Evolutionary conservation across 1,140 invertebrate species (phyloP).

Genomic region (Lethrus apterus): DNA sequence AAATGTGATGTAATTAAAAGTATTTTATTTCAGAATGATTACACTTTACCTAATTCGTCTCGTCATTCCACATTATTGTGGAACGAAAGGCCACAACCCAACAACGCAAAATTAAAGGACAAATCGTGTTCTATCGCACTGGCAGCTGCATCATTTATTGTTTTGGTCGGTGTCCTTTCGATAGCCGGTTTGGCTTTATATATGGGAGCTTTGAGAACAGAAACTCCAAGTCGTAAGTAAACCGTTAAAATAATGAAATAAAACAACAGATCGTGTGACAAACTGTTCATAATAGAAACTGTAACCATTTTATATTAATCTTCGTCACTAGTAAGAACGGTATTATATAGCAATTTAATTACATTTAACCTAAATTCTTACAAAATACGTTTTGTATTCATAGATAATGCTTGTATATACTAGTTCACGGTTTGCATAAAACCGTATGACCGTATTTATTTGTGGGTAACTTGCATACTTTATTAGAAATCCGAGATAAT

Average conservation of each 20-base stretch:
- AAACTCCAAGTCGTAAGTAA: slow-evolving; percentile 45
- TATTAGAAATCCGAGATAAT: too few species aligned
- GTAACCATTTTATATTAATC: too few species aligned
- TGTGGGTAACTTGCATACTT: too few species aligned
- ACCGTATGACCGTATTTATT: too few species aligned
- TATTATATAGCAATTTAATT: too few species aligned
- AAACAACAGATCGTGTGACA: slow-evolving; percentile 9
- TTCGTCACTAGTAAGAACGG: too few species aligned
- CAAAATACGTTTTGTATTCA: too few species aligned
- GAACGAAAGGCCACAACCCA: slow-evolving; percentile 26
- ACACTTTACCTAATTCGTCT: slow-evolving; percentile 26
- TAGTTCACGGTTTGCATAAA: too few species aligned
- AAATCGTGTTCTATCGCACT: slow-evolving; percentile 57
- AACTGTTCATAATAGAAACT: slow-evolving; percentile 4
- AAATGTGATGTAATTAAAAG: neutral
- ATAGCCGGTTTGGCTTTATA: slow-evolving; percentile 69
- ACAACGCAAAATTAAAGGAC: slow-evolving; percentile 38
- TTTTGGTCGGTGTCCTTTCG: slow-evolving; percentile 61
- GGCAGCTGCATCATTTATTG: slow-evolving; percentile 57
- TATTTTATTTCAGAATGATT: slow-evolving; percentile 32
- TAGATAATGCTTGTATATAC: too few species aligned
- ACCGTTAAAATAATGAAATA: slow-evolving; percentile 7
- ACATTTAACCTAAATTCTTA: slow-evolving; percentile 8
- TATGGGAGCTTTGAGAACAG: slow-evolving; percentile 56
- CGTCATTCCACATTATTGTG: slow-evolving; percentile 29